These are phyloP conservation scores for Saturnia japonica DNA, from an alignment of 2,888 invertebrate genomes.

Conservation along the genomic window DNA sequence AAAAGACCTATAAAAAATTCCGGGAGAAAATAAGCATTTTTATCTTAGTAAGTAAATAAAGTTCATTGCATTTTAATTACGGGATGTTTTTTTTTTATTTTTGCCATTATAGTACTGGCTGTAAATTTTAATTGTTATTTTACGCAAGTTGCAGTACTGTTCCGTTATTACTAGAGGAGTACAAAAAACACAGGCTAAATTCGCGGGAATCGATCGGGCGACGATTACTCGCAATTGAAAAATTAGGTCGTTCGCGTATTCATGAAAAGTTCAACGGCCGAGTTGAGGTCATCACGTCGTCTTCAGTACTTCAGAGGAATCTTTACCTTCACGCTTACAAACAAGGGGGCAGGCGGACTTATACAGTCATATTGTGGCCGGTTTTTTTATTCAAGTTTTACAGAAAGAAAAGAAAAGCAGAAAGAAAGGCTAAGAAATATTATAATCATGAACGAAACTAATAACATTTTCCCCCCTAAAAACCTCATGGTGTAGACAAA, in stretches of 20 bases:
- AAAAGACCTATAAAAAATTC: too few species aligned
- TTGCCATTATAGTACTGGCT: neutral
- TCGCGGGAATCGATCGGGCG: constrained; percentile 50
- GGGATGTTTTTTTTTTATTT: neutral
- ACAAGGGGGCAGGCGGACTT: neutral
- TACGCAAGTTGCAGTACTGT: constrained; percentile 11
- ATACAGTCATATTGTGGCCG: neutral
- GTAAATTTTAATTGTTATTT: neutral
- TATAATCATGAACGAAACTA: neutral
- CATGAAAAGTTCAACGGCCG: neutral
- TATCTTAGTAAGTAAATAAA: too few species aligned
- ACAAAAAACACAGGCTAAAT: constrained; percentile 34
- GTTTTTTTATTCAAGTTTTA: neutral
- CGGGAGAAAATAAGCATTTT: too few species aligned
- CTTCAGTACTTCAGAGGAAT: neutral
- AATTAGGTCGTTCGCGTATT: constrained; percentile 47
- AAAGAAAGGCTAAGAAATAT: neutral
- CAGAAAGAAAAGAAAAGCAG: too few species aligned
- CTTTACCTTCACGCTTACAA: neutral
- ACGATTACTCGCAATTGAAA: constrained; percentile 59
- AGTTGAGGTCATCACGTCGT: constrained; percentile 16
- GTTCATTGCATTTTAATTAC: neutral
- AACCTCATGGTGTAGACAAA: neutral
- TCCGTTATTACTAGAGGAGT: constrained; percentile 30
- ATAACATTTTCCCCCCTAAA: neutral